Conservation (phyloP, 2,888 invertebrate genomes). For the Sialis lutaria region DNA sequence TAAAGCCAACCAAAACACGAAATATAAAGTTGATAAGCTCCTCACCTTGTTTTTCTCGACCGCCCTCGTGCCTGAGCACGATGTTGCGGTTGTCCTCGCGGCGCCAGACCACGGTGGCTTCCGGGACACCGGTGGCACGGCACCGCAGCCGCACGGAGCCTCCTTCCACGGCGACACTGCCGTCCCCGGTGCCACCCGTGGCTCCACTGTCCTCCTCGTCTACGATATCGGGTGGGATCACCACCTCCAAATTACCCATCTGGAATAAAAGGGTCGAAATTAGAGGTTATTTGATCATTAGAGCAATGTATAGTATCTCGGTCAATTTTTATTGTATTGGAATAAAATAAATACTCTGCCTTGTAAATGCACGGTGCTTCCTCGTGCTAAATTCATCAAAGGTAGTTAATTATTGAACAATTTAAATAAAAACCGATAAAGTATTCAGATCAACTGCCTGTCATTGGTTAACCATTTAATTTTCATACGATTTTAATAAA, state of each 20-base stretch:
- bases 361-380: no score
- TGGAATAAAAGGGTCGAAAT: conserved; percentile 26
- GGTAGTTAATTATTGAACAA: no score
- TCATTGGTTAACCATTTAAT: no score
- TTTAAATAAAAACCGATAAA: no score
- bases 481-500: no score
- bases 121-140: conserved; percentile 64
- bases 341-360: no score
- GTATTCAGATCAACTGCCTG: no score
- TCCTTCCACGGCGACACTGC: conserved; percentile 62
- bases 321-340: no score
- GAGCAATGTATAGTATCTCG: no score
- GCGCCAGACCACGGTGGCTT: conserved; percentile 63
- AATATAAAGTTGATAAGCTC: conserved; percentile 3
- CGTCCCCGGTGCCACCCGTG: conserved; percentile 35
- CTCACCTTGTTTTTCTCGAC: conserved; percentile 55
- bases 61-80: conserved; percentile 52
- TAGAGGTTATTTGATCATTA: no score
- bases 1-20: no score
- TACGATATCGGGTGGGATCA: conserved; percentile 74
- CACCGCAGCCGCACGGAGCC: conserved; percentile 62
- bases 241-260: conserved; percentile 77
- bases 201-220: conserved; percentile 44
- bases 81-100: conserved; percentile 64
- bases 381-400: no score